Conservation (phyloP, 2,888 invertebrate genomes). For the Pristionchus arcanus region DNA sequence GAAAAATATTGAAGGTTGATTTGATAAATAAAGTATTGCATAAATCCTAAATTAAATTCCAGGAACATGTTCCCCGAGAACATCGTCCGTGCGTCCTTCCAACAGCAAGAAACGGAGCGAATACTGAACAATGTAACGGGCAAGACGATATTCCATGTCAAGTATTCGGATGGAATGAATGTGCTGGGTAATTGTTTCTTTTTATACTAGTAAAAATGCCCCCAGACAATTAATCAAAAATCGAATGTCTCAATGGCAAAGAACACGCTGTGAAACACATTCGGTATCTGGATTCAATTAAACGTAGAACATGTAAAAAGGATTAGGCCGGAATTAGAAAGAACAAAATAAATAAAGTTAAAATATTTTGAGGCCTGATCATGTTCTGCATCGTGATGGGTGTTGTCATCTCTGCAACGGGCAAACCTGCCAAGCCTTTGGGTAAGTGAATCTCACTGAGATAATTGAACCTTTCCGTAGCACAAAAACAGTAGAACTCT, state of each 20-base stretch:
- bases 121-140: constrained; percentile 51
- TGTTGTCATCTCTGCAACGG: constrained; percentile 90
- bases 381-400: constrained; percentile 91
- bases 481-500: not conserved
- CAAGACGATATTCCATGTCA: constrained; percentile 61
- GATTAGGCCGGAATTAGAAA: too few species aligned
- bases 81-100: constrained; percentile 87
- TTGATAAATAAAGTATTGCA: too few species aligned
- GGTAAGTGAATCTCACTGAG: constrained; percentile 74
- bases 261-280: not conserved
- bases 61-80: constrained; percentile 94
- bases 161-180: constrained; percentile 84
- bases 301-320: too few species aligned
- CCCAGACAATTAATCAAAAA: too few species aligned
- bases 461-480: not conserved
- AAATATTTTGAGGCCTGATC: constrained; percentile 67
- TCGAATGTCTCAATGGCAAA: not conserved
- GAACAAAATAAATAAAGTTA: too few species aligned
- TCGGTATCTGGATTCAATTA: too few species aligned
- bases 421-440: constrained; percentile 86
- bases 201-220: too few species aligned
- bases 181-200: constrained; percentile 84
- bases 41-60: constrained; percentile 70
- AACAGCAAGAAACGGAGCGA: constrained; percentile 60
- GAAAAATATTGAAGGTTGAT: too few species aligned